Evolutionary conservation across 2,888 invertebrate genomes (phyloP), one percentile per base, ranked within the genome.

Genomic region (Aleiodes leptofemur): DNA sequence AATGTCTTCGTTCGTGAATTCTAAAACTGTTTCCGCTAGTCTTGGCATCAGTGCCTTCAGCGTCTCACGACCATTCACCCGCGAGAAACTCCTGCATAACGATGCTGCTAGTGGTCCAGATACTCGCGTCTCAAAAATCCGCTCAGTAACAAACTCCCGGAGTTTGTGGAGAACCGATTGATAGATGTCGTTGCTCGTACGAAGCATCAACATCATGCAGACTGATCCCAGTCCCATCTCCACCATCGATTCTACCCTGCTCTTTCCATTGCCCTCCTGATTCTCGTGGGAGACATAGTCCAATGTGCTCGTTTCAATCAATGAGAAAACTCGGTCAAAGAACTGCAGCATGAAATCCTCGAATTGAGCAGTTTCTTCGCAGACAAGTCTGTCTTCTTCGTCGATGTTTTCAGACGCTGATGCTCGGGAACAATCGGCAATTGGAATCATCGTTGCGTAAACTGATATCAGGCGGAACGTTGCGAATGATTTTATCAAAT

Each of bases 281-380:
- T 79, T 85, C 38, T 95, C 94, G 82, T 94, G 90, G 53, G 95
- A 90, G 0, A 93, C 93, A 74, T 93, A 92, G 83, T 95, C 95
- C 76, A 94, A 89, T 0, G 93, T 92, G 82, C 93, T 94, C 1
- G 94, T 94, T 81, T 95, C 95, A 53, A 95, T 93, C 77, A 95
- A 92, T 0, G 91, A 87, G 84, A 95, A 94, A 77, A 95, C 91
- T 84, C 94, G 93, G 84, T 97, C 97, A 81, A 98, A 90, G 85
- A 96, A 95, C 84, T 96, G 94, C 2, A 96, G 89, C 1, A 97
- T 93, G 85, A 98, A 97, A 86, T 97, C 96, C 90, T 98, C 97
- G 82, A 97, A 94, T 81, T 94, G 94, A 0, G 96, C 96, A 0
- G 97, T 96, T 0, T 95, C 94, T 80, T 95, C 94, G 87, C 97